A percentile compares a stretch with the other conserved stretches of the same genome.
Conservation (phyloP, 1,140 invertebrate species). For the Drosophila pseudoananassae region DNA sequence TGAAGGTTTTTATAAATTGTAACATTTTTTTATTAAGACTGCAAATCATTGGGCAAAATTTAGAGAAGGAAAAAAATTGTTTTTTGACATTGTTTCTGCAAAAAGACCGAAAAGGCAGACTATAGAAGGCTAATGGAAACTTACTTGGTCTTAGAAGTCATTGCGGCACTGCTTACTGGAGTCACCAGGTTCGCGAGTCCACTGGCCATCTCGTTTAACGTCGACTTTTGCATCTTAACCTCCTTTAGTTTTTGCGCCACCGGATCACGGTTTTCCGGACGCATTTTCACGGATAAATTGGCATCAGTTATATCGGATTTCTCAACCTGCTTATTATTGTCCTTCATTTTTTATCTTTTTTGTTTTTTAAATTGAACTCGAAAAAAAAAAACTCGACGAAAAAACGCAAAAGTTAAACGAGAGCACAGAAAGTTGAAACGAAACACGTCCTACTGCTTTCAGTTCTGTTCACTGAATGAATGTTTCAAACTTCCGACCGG, state of each 20-base stretch:
- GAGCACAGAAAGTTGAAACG: not conserved
- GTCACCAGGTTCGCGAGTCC: not conserved
- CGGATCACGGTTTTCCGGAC: not conserved
- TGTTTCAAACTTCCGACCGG: not conserved
- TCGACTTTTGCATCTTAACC: not conserved
- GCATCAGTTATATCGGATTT: not conserved
- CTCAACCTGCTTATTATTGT: not conserved
- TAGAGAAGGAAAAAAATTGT: too few species aligned
- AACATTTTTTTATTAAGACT: too few species aligned
- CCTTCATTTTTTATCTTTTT: not conserved
- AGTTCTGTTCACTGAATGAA: not conserved
- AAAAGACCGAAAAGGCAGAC: too few species aligned
- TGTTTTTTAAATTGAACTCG: too few species aligned
- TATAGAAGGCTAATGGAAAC: too few species aligned
- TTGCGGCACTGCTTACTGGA: not conserved
- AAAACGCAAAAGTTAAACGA: not conserved
- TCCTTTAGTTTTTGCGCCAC: conserved; percentile 3
- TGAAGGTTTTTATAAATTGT: too few species aligned
- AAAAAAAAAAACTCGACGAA: not conserved
- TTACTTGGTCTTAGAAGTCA: conserved; percentile 5
- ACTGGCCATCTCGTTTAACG: not conserved
- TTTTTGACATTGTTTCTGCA: too few species aligned
- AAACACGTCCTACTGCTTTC: not conserved
- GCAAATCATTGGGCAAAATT: too few species aligned
- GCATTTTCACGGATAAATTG: not conserved